Percentiles rank a stretch among this genome's conserved stretches.
Evolutionary conservation across 2,113 vertebrate genomes (phyloP).

Genomic region (Arvicanthis niloticus): DNA sequence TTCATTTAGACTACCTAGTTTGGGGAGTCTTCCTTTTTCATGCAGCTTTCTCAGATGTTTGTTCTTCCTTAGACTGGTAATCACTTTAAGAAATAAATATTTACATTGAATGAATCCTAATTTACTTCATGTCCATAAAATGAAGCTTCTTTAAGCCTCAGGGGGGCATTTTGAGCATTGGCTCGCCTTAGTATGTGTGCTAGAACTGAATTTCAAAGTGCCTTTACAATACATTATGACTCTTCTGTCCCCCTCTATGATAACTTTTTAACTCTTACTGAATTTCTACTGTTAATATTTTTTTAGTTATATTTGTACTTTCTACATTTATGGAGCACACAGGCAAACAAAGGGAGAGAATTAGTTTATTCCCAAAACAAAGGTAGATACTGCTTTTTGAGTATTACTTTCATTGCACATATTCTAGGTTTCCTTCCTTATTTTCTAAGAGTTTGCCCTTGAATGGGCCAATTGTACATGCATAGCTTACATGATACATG

Average conservation of each 20-base stretch:
- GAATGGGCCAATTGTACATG: background rate
- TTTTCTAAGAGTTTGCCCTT: background rate
- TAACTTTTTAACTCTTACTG: background rate
- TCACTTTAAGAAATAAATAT: background rate
- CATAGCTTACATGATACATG: background rate
- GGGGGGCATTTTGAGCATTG: background rate
- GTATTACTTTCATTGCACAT: background rate
- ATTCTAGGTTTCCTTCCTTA: constrained; percentile 39
- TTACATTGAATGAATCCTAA: background rate
- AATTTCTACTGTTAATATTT: constrained; percentile 22
- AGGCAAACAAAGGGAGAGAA: background rate
- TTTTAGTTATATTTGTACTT: background rate
- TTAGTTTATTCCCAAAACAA: background rate
- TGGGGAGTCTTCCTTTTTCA: background rate
- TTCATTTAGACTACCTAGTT: background rate
- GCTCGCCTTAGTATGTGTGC: background rate
- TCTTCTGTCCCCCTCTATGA: fast-evolving
- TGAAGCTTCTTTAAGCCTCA: background rate
- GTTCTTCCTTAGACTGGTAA: background rate
- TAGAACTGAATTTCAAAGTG: background rate
- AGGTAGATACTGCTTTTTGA: background rate
- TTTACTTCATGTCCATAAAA: background rate
- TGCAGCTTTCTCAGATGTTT: background rate
- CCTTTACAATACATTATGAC: background rate
- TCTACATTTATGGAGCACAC: background rate